A percentile compares a stretch with the other conserved stretches of the same genome.
phyloP scores from a whole-genome alignment of 2,888 invertebrate species.

The Rhagium mordax region DNA sequence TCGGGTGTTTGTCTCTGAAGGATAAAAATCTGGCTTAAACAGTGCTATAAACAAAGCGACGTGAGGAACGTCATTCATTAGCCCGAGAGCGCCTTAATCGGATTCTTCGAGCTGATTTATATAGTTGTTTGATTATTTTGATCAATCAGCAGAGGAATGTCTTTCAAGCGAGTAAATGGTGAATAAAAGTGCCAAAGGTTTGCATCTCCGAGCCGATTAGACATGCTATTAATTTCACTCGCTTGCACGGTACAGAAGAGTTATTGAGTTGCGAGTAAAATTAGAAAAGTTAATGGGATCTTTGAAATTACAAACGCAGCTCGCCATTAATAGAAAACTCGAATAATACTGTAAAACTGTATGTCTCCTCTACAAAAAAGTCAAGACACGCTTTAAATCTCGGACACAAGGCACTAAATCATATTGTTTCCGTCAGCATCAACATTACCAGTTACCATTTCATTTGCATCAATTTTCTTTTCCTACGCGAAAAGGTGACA shows the following conservation, averaged over 20 bases:
- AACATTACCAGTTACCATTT: background rate
- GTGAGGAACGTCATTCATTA: conserved; percentile 23
- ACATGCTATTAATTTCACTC: conserved; percentile 14
- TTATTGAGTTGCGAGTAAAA: conserved; percentile 9
- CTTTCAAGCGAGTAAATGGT: conserved; percentile 11
- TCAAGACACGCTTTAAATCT: too few species aligned
- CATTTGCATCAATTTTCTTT: background rate
- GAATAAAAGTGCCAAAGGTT: conserved; percentile 23
- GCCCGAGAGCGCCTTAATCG: conserved; percentile 37
- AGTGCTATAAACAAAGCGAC: background rate
- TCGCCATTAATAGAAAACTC: background rate
- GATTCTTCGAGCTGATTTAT: conserved; percentile 44
- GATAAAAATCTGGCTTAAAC: conserved; percentile 8
- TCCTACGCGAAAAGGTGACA: background rate
- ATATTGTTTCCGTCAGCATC: too few species aligned
- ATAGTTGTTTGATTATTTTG: conserved; percentile 34
- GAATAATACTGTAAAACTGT: background rate
- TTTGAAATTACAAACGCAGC: conserved; percentile 1
- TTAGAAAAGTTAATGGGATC: conserved; percentile 24
- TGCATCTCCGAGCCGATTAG: conserved; percentile 5
- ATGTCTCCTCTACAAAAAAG: too few species aligned
- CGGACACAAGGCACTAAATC: too few species aligned
- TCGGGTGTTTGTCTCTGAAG: background rate
- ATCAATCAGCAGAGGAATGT: conserved; percentile 34
- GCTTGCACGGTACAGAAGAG: background rate